Base-by-base conservation (phyloP, 1,140 invertebrate genomes). In the Drosophila sp. region DNA sequence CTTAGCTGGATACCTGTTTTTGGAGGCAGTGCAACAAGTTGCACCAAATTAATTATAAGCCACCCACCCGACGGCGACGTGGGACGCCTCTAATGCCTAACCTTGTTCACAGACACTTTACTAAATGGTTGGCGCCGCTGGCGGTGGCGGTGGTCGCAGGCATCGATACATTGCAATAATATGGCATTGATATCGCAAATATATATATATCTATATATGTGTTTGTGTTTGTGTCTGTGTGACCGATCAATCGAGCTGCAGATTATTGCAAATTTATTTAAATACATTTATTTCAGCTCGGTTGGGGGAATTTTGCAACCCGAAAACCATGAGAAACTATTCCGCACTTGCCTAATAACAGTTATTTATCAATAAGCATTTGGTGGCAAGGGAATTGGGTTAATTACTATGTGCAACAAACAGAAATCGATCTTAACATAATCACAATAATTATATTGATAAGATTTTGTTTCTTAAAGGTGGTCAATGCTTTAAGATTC, bases 11-110 rank as follows among this genome's bases (percentile, higher is more conserved):
- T 50, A 64, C 67, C 48, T 27, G 64, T 46, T 67, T 67, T 75
- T 2, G 46, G 9, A 27, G 53, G 16, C 61, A 64, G 79, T 74
- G 83, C 79, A 79, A 83, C 87, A 87, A 63, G 79, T 80, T 87
- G 83, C 83, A 87, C 83, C 83, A 83, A 87, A 87, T 87, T 87
- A 87, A 89, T 87, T 87, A 89, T 89, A 87, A 70, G 72, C 80
- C 78, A 80, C 71, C 78, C 82, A 77, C 79, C 82, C 79, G 79
- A 67, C 61, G 83, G 83, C 82, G 72, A 89, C 72, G 67, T 76
- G 78, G 83, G 63, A 82, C 78, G 81, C 78, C 76, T 65, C 76
- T 80, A 80, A 84, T 80, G 75, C 76, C 79, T 89, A 87, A 87
- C 79, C 82, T 87, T 87, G 82, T 87, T 87, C 82, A 40, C 82